A percentile compares a stretch with the other conserved stretches of the same genome.
Evolutionary conservation across 92 coral and sea anemone species (phyloP).

Genomic region (Bergia puertoricense): DNA sequence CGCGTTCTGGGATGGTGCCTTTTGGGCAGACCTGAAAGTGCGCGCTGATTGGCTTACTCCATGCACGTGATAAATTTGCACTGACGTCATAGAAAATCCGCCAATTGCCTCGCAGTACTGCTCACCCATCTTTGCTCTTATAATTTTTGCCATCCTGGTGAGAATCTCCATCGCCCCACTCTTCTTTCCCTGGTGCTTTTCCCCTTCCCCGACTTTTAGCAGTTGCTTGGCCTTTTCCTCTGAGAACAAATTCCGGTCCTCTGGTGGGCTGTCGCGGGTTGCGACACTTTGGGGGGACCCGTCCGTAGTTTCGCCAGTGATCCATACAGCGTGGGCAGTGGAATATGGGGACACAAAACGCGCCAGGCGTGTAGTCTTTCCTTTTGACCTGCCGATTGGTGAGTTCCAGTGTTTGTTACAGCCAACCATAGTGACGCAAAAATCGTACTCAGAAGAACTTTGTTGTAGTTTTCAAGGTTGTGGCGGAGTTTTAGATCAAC

Average conservation of each 20-base stretch:
- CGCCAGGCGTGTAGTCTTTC: slow-evolving; percentile 79
- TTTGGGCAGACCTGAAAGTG: too few species aligned
- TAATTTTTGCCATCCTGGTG: not conserved
- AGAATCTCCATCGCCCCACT: not conserved
- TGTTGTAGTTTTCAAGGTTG: too few species aligned
- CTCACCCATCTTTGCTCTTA: not conserved
- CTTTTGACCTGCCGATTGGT: slow-evolving; percentile 56
- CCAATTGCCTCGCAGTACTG: not conserved
- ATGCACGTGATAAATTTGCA: too few species aligned
- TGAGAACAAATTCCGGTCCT: slow-evolving; percentile 67
- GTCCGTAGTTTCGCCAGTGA: slow-evolving; percentile 71
- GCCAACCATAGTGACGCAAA: too few species aligned
- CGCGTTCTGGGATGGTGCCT: too few species aligned
- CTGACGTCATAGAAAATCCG: too few species aligned
- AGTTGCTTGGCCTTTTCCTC: slow-evolving; percentile 44
- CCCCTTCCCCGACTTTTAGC: not conserved
- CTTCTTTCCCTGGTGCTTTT: slow-evolving; percentile 38
- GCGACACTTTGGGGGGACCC: slow-evolving; percentile 71
- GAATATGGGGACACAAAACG: slow-evolving; percentile 85
- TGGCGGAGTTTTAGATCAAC: too few species aligned
- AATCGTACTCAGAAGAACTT: too few species aligned
- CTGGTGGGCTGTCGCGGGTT: slow-evolving; percentile 68
- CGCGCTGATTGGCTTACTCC: too few species aligned
- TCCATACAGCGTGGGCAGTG: slow-evolving; percentile 92
- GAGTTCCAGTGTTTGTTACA: not conserved